Percentiles rank a stretch among this genome's conserved stretches.
phyloP scores from a whole-genome alignment of 2,113 vertebrate genomes.

The Syrrhaptes paradoxus region DNA sequence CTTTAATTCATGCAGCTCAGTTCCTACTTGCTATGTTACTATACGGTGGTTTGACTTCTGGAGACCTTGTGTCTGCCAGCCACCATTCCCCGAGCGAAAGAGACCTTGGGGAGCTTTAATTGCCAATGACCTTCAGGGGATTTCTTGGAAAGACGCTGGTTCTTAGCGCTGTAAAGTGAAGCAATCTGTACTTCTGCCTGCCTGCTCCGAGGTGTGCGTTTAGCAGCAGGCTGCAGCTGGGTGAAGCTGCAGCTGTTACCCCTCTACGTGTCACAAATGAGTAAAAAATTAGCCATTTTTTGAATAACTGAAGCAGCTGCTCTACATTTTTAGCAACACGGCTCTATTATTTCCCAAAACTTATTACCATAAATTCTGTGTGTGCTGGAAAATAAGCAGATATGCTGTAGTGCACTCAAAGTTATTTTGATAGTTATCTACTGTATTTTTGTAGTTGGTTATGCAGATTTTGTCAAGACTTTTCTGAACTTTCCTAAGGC shows the following conservation, averaged over 20 bases:
- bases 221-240: slow-evolving; percentile 63
- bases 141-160: slow-evolving; percentile 59
- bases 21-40: slow-evolving; percentile 51
- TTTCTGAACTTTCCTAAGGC: slow-evolving; percentile 59
- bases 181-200: slow-evolving; percentile 30
- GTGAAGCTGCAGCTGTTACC: slow-evolving; percentile 66
- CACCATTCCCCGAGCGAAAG: slow-evolving; percentile 6
- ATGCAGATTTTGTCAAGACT: slow-evolving; percentile 51
- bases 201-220: slow-evolving; percentile 6
- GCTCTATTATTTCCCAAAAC: slow-evolving; percentile 50
- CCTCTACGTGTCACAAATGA: slow-evolving; percentile 56
- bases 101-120: slow-evolving; percentile 49
- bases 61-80: slow-evolving; percentile 29
- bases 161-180: slow-evolving; percentile 23
- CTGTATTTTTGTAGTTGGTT: neutral
- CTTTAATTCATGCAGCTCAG: slow-evolving; percentile 60
- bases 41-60: slow-evolving; percentile 36
- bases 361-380: slow-evolving; percentile 63
- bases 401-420: slow-evolving; percentile 37
- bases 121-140: slow-evolving; percentile 62
- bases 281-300: slow-evolving; percentile 72
- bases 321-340: slow-evolving; percentile 57
- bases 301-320: slow-evolving; percentile 69
- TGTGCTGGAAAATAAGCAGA: slow-evolving; percentile 52
- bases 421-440: slow-evolving; percentile 34